Evolutionary conservation across 2,888 invertebrate species (phyloP).

Genomic region (Dryococelus australis): DNA sequence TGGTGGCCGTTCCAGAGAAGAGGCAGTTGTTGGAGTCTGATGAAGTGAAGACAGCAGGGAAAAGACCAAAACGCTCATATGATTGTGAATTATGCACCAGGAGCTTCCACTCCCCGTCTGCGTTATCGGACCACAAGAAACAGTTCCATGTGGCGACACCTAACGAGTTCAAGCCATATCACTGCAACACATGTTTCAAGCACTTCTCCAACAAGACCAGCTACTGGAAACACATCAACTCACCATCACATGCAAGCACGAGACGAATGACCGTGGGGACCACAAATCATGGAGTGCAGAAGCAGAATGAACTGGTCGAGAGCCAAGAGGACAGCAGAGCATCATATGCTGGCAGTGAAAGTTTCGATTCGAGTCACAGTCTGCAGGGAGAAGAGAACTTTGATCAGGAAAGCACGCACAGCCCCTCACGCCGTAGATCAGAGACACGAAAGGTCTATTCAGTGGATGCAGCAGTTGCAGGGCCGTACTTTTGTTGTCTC

Average conservation of each 20-base stretch:
- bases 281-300: not conserved
- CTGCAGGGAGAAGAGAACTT: not conserved
- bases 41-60: conserved; percentile 52
- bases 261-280: conserved; percentile 22
- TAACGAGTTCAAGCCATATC: conserved; percentile 36
- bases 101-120: conserved; percentile 36
- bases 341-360: conserved; percentile 6
- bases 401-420: not conserved
- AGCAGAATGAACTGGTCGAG: not conserved
- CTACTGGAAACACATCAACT: conserved; percentile 40
- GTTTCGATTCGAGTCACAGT: not conserved
- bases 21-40: conserved; percentile 33
- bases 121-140: conserved; percentile 37
- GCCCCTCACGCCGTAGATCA: not conserved
- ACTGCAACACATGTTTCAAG: conserved; percentile 37
- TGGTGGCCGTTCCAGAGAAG: conserved; percentile 11
- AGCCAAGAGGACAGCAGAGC: conserved; percentile 21
- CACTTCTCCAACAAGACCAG: conserved; percentile 39
- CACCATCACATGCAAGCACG: conserved; percentile 31
- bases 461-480: not conserved
- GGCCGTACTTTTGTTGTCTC: conserved; percentile 52
- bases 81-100: conserved; percentile 38
- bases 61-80: conserved; percentile 38
- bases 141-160: conserved; percentile 24
- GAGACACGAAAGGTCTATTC: conserved; percentile 31